These are phyloP conservation scores for Gallinago undulata DNA, from an alignment of 2,113 vertebrate genomes.

Conservation along the genomic window DNA sequence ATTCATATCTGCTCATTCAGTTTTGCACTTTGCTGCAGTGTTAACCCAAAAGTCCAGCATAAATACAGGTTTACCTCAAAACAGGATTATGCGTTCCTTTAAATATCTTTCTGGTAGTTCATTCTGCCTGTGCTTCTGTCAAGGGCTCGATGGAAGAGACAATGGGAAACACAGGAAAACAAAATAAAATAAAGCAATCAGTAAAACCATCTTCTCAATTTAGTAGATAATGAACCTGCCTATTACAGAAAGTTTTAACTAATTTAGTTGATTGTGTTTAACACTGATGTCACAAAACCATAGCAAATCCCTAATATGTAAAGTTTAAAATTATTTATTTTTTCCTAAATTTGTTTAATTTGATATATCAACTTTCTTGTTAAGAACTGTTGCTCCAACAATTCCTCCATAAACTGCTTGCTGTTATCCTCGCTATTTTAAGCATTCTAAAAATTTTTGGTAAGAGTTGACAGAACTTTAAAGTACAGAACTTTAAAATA, in stretches of 20 bases:
- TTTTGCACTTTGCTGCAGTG: background rate
- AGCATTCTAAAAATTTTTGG: background rate
- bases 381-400: background rate
- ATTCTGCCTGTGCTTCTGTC: background rate
- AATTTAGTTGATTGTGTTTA: background rate
- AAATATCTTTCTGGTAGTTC: background rate
- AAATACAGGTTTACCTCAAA: background rate
- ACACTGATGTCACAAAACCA: background rate
- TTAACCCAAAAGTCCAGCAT: accelerated
- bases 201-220: background rate
- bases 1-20: background rate
- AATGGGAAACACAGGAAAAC: background rate
- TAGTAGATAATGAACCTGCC: background rate
- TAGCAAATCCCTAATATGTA: background rate
- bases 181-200: background rate
- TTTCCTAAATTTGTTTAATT: background rate
- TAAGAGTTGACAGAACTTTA: background rate
- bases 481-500: background rate
- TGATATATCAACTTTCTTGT: background rate
- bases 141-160: background rate
- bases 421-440: background rate
- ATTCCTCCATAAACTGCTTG: background rate
- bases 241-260: background rate
- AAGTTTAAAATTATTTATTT: background rate
- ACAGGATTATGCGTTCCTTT: accelerated